phyloP scores from a whole-genome alignment of 2,113 vertebrate genomes.

The Tachysurus fulvidraco region DNA sequence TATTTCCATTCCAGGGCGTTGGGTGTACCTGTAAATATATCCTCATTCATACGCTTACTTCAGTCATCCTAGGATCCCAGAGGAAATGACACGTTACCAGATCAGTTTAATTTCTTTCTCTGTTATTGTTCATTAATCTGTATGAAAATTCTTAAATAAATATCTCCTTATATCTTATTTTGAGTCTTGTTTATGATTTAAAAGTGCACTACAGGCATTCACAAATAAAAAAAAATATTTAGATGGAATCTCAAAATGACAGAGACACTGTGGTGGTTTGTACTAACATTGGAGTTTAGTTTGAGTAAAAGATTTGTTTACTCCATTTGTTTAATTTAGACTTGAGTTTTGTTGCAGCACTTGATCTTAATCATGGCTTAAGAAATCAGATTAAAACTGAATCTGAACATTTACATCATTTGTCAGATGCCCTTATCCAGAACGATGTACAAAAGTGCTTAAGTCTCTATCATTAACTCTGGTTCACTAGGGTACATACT shows the following conservation, averaged over 20 bases:
- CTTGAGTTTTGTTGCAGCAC: neutral
- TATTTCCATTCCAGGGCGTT: neutral
- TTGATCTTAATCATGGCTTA: neutral
- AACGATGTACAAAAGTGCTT: too few species aligned
- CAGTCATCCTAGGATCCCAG: neutral
- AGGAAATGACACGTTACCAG: neutral
- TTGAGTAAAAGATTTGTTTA: neutral
- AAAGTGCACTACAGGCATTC: neutral
- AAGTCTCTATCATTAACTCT: too few species aligned
- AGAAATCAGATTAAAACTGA: neutral
- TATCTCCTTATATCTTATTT: neutral
- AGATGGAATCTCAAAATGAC: neutral
- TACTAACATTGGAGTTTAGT: neutral
- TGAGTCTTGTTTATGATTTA: neutral
- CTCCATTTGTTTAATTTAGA: neutral
- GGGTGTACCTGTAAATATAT: constrained; percentile 13
- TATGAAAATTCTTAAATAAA: constrained; percentile 24
- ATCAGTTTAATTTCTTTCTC: constrained; percentile 24
- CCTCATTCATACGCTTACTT: neutral
- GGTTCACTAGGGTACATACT: too few species aligned
- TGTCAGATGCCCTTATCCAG: too few species aligned
- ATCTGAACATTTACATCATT: too few species aligned
- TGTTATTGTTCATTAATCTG: neutral
- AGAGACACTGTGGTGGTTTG: neutral
- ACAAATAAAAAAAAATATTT: neutral